Conservation (phyloP, 2,113 vertebrate species). For the Esox niger region DNA sequence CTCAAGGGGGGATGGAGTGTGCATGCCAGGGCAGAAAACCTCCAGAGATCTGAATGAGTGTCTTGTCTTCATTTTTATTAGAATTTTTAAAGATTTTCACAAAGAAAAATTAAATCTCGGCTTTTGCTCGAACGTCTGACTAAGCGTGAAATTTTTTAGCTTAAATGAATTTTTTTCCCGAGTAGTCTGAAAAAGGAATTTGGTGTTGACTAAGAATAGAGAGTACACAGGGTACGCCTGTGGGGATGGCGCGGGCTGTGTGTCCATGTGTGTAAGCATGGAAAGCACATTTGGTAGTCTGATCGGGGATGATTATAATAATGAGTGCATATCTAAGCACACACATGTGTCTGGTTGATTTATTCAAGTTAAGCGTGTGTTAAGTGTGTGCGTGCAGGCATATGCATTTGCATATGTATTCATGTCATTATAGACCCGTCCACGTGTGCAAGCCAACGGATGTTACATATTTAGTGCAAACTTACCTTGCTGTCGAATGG, state of each 20-base stretch:
- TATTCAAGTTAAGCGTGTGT: conserved; percentile 27
- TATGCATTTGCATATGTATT: conserved; percentile 57
- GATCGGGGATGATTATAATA: conserved; percentile 36
- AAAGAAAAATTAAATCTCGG: conserved; percentile 30
- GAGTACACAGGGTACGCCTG: not conserved
- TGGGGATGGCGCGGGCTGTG: not conserved
- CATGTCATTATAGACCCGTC: conserved; percentile 15
- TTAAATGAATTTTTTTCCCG: conserved; percentile 58
- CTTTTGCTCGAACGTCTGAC: conserved; percentile 62
- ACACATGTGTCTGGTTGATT: not conserved
- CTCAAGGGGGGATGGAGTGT: conserved; percentile 41
- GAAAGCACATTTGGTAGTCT: not conserved
- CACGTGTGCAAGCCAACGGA: conserved; percentile 10
- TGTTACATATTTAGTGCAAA: conserved; percentile 15
- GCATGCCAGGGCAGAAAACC: conserved; percentile 15
- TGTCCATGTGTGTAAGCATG: not conserved
- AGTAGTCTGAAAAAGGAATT: conserved; percentile 64
- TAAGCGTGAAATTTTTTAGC: conserved; percentile 71
- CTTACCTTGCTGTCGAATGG: conserved; percentile 12
- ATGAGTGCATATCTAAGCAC: conserved; percentile 35
- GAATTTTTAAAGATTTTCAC: conserved; percentile 29
- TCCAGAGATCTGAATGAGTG: conserved; percentile 26
- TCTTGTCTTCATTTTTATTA: conserved; percentile 13
- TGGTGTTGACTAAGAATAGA: not conserved
- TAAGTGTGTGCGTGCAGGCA: conserved; percentile 35